These are phyloP conservation scores for Mesorhabditis spiculigera DNA, from an alignment of 2,888 invertebrate genomes.

Conservation along the genomic window DNA sequence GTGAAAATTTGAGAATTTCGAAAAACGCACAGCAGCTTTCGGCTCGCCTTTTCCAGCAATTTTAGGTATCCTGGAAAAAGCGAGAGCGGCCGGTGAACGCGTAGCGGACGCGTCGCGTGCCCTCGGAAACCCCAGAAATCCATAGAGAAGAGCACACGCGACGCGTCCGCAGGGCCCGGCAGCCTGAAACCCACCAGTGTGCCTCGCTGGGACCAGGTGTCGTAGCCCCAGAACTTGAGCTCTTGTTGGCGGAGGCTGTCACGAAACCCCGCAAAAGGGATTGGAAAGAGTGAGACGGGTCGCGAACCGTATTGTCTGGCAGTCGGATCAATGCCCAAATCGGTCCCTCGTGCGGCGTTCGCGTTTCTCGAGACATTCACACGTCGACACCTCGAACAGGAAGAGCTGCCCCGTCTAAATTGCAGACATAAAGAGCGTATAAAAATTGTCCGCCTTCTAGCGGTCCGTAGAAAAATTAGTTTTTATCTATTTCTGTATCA, in stretches of 20 bases:
- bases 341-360: conserved; percentile 76
- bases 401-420: conserved; percentile 59
- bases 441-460: background rate
- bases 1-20: no score
- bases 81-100: no score
- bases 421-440: background rate
- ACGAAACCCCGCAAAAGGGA: conserved; percentile 65
- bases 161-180: no score
- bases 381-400: conserved; percentile 76
- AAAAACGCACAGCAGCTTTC: no score
- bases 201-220: conserved; percentile 65
- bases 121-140: no score
- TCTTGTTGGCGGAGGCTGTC: conserved; percentile 82
- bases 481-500: no score
- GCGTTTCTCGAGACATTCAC: conserved; percentile 73
- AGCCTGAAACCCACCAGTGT: conserved; percentile 9
- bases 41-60: no score
- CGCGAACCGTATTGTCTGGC: conserved; percentile 72
- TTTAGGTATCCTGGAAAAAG: no score
- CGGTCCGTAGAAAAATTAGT: no score
- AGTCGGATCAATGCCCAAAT: conserved; percentile 76
- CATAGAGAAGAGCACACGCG: no score
- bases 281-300: conserved; percentile 44
- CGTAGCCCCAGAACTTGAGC: conserved; percentile 90
- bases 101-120: no score